Evolutionary conservation across 2,888 invertebrate genomes (phyloP).

Genomic region (Antitype chi): DNA sequence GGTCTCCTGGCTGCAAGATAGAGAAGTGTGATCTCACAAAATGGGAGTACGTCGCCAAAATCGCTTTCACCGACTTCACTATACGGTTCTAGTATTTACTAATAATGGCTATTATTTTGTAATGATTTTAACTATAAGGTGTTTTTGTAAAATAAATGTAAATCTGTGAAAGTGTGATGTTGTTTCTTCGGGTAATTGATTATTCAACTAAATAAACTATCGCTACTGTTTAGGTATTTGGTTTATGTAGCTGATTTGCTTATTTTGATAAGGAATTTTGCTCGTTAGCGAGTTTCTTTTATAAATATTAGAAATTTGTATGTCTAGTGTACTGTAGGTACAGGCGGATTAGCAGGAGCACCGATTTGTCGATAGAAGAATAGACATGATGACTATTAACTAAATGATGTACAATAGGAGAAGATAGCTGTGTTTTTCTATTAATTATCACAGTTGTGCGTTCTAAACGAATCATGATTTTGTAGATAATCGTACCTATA

Average conservation of each 20-base stretch:
- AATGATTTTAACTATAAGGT: conserved; percentile 18
- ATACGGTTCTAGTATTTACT: conserved; percentile 93
- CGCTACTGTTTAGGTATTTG: background rate
- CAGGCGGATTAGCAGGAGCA: too few species aligned
- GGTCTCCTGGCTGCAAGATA: conserved; percentile 96
- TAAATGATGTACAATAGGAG: too few species aligned
- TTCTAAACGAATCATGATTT: too few species aligned
- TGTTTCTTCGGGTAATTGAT: background rate
- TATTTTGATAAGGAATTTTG: background rate
- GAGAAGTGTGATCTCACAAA: conserved; percentile 95
- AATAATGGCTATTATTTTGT: conserved; percentile 27
- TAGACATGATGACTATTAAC: too few species aligned
- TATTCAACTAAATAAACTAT: background rate
- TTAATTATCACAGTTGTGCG: too few species aligned
- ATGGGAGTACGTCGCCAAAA: conserved; percentile 93
- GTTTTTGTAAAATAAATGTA: conserved; percentile 50
- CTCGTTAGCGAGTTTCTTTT: too few species aligned
- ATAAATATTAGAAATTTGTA: too few species aligned
- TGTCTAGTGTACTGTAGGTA: too few species aligned
- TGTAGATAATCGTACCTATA: too few species aligned
- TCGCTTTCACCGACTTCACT: conserved; percentile 93
- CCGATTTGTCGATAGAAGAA: too few species aligned
- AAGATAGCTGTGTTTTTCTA: too few species aligned
- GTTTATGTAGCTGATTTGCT: background rate
- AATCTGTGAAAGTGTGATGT: conserved; percentile 5